Evolutionary conservation across 1,140 invertebrate species (phyloP).

Genomic region (Venturia canescens): DNA sequence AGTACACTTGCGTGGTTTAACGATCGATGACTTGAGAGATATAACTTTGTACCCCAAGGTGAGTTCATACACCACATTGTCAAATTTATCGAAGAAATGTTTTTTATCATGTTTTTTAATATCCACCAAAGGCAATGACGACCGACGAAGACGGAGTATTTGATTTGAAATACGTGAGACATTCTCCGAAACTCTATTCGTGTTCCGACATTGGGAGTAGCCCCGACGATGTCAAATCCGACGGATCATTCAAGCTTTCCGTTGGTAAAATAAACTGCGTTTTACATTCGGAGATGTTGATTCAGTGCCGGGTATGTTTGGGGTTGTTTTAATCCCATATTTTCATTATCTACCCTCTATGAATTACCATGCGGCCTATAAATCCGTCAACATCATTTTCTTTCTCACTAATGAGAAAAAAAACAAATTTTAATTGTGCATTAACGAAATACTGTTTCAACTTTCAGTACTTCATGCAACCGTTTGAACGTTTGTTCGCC

Average conservation of each 20-base stretch:
- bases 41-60: conserved; percentile 88
- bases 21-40: conserved; percentile 85
- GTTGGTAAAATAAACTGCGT: conserved; percentile 85
- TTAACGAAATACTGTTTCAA: conserved; percentile 71
- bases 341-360: no score
- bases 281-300: conserved; percentile 84
- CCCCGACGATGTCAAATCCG: conserved; percentile 79
- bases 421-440: background rate
- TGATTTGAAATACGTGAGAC: conserved; percentile 86
- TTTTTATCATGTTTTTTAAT: conserved; percentile 21
- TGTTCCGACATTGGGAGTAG: conserved; percentile 72
- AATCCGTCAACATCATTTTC: no score
- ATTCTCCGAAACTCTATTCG: conserved; percentile 80
- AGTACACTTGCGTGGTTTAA: conserved; percentile 81
- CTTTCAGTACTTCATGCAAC: conserved; percentile 80
- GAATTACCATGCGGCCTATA: no score
- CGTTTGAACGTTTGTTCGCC: conserved; percentile 74
- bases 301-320: conserved; percentile 81
- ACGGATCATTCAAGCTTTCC: conserved; percentile 84
- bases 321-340: no score
- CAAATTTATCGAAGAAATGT: background rate
- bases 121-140: conserved; percentile 78
- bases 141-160: conserved; percentile 88
- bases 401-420: conserved; percentile 7
- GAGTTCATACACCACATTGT: conserved; percentile 52